These are phyloP conservation scores for Pardosa pseudoannulata DNA, from an alignment of 2,888 invertebrate species.

Conservation along the genomic window DNA sequence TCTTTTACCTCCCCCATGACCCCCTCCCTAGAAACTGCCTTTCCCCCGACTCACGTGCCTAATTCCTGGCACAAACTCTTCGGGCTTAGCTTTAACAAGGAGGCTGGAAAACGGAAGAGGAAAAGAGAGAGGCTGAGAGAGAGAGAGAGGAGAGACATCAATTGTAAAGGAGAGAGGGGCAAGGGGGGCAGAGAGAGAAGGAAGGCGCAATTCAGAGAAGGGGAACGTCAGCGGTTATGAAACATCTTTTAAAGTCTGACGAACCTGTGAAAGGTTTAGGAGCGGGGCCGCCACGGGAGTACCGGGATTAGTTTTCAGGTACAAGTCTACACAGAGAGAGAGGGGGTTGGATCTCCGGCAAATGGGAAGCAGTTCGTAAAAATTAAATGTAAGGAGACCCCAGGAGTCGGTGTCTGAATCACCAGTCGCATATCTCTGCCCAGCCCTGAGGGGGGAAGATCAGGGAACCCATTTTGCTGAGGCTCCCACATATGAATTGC, in stretches of 20 bases:
- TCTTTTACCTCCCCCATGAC: not conserved
- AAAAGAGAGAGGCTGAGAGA: slow-evolving; percentile 10
- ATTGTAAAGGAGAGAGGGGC: slow-evolving; percentile 20
- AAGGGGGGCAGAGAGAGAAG: slow-evolving; percentile 7
- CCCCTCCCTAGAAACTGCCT: slow-evolving; percentile 26
- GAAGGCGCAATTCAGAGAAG: slow-evolving; percentile 26
- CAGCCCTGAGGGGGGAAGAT: not conserved
- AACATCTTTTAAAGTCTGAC: slow-evolving; percentile 71
- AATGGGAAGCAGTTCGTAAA: not conserved
- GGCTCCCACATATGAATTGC: not conserved
- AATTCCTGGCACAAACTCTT: slow-evolving; percentile 71
- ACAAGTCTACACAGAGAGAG: not conserved
- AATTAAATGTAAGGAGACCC: not conserved
- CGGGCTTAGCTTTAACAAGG: slow-evolving; percentile 72
- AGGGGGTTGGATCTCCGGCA: not conserved
- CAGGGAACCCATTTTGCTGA: not conserved
- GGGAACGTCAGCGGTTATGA: slow-evolving; percentile 17
- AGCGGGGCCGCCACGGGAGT: slow-evolving; percentile 16
- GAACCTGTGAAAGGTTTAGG: slow-evolving; percentile 69
- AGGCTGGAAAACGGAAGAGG: slow-evolving; percentile 45
- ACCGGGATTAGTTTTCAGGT: slow-evolving; percentile 33
- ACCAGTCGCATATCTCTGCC: not conserved
- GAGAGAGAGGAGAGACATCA: slow-evolving; percentile 8
- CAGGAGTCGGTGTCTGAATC: not conserved
- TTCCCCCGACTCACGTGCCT: slow-evolving; percentile 67